phyloP scores from a whole-genome alignment of 1,140 invertebrate genomes.

The Hylyphantes graminicola region DNA sequence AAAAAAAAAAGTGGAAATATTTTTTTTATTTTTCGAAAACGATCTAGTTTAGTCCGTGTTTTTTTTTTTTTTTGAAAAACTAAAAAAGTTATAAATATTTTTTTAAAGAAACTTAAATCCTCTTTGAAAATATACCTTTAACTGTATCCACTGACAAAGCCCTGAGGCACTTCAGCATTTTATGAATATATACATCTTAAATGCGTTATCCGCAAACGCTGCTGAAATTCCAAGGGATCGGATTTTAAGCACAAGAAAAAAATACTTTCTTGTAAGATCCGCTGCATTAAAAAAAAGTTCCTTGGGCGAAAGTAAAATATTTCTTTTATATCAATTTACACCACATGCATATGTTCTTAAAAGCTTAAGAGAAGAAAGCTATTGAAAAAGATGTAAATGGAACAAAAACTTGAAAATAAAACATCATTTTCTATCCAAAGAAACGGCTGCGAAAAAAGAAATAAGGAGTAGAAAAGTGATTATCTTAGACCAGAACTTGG shows the following conservation, averaged over 20 bases:
- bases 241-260: slow-evolving; percentile 2
- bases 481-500: slow-evolving; percentile 35
- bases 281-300: not conserved
- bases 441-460: not conserved
- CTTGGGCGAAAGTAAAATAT: slow-evolving; percentile 20
- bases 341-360: slow-evolving; percentile 27
- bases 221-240: not conserved
- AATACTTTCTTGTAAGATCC: slow-evolving; percentile 24
- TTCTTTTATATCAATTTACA: slow-evolving; percentile 41
- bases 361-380: slow-evolving; percentile 19
- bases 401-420: slow-evolving; percentile 8
- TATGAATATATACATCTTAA: not conserved
- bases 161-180: not conserved
- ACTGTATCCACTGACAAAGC: not conserved
- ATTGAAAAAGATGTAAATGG: not conserved
- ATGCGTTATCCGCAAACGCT: slow-evolving; percentile 8
- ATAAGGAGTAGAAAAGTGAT: slow-evolving; percentile 39
- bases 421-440: not conserved
- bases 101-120: no score
- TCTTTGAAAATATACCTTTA: no score
- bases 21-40: no score
- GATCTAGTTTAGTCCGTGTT: no score
- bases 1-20: no score
- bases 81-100: no score
- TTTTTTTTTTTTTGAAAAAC: no score